A percentile compares a stretch with the other conserved stretches of the same genome.
phyloP scores from a whole-genome alignment of 2,888 invertebrate species.

The Stomorhina lunata region DNA sequence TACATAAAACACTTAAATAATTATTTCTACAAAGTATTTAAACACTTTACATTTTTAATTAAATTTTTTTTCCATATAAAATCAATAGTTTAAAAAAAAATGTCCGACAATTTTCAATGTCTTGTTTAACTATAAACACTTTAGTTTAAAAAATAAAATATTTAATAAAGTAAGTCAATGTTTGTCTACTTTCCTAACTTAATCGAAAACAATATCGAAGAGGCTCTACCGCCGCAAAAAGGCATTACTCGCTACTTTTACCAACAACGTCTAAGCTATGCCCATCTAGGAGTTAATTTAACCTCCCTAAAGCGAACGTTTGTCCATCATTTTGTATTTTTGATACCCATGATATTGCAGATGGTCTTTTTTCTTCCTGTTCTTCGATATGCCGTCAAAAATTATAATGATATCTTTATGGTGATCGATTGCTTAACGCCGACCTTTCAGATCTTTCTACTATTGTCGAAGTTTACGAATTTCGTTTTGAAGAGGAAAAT shows the following conservation, averaged over 20 bases:
- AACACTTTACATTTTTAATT: no score
- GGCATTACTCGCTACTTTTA: slow-evolving; percentile 43
- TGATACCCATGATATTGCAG: not conserved
- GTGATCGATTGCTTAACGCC: slow-evolving; percentile 56
- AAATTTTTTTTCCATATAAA: no score
- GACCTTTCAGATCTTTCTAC: slow-evolving; percentile 52
- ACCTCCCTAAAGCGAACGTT: not conserved
- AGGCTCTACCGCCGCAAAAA: not conserved
- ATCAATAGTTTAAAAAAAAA: no score
- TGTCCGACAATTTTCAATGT: slow-evolving; percentile 8
- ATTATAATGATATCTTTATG: slow-evolving; percentile 53
- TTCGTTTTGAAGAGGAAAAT: slow-evolving; percentile 57
- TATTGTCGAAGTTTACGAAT: slow-evolving; percentile 43
- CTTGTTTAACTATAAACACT: not conserved
- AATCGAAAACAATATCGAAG: no score
- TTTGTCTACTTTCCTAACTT: no score
- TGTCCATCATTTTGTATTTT: not conserved
- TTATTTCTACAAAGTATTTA: no score
- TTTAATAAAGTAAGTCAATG: no score
- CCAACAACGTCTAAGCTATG: slow-evolving; percentile 50
- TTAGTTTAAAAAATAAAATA: no score
- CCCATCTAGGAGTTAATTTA: slow-evolving; percentile 17
- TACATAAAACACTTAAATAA: no score
- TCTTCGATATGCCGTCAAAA: slow-evolving; percentile 31
- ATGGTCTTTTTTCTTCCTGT: not conserved